These are phyloP conservation scores for Ephialtes manifestator DNA, from an alignment of 2,888 invertebrate genomes.

Conservation along the genomic window DNA sequence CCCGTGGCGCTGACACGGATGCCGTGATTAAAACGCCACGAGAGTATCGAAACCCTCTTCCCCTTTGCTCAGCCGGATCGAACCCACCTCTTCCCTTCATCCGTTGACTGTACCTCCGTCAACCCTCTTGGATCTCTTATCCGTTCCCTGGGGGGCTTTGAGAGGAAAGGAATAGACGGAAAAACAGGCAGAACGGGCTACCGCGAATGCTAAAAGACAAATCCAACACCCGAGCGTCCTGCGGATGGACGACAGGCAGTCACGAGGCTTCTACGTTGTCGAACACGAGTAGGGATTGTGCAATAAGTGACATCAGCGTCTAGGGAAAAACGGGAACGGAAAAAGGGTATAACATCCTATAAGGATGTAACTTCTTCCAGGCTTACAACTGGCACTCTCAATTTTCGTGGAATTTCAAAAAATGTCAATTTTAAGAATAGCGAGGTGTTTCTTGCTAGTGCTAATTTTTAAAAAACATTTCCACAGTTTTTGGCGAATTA, in stretches of 20 bases:
- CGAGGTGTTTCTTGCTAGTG: background rate
- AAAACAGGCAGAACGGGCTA: constrained; percentile 18
- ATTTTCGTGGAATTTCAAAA: background rate
- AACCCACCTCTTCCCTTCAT: constrained; percentile 24
- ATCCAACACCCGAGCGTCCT: constrained; percentile 4
- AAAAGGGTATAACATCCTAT: background rate
- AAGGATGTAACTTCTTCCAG: background rate
- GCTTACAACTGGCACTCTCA: background rate
- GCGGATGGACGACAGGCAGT: background rate
- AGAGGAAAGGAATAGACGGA: constrained; percentile 16
- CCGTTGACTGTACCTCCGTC: constrained; percentile 34
- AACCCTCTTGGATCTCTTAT: constrained; percentile 44
- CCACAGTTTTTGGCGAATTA: too few species aligned
- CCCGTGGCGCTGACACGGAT: constrained; percentile 70
- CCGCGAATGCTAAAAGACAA: constrained; percentile 6
- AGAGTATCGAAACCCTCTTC: constrained; percentile 66
- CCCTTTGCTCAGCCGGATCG: constrained; percentile 50
- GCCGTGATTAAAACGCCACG: constrained; percentile 72
- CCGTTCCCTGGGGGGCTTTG: background rate
- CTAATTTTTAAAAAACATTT: too few species aligned
- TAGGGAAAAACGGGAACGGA: background rate
- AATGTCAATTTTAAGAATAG: background rate
- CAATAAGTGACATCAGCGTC: constrained; percentile 19
- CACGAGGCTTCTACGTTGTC: background rate
- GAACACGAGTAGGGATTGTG: constrained; percentile 14